These are phyloP conservation scores for Campylorhamphus procurvoides DNA, from an alignment of 2,113 vertebrate species.

Conservation along the genomic window DNA sequence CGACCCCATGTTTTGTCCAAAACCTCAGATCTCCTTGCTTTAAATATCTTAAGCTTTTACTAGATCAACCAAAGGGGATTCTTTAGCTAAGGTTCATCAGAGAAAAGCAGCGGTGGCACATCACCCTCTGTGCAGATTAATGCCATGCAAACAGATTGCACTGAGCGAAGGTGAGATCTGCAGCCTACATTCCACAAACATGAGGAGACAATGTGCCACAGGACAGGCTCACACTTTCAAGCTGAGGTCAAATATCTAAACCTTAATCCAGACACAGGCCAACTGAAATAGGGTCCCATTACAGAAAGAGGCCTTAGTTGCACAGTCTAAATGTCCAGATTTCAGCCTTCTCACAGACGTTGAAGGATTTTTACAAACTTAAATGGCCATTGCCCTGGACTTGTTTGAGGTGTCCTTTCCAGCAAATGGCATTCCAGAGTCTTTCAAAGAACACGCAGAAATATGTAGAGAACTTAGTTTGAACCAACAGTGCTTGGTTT, in stretches of 20 bases:
- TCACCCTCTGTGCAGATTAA: not conserved
- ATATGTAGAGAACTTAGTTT: not conserved
- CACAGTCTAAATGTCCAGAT: not conserved
- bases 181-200: not conserved
- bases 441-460: not conserved
- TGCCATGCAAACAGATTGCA: not conserved
- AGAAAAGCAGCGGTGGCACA: not conserved
- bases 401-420: not conserved
- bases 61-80: not conserved
- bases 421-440: not conserved
- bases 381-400: not conserved
- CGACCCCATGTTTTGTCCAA: not conserved
- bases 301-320: not conserved
- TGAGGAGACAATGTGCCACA: not conserved
- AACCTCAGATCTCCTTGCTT: not conserved
- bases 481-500: not conserved
- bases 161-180: not conserved
- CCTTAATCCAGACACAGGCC: not conserved
- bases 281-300: not conserved
- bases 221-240: not conserved
- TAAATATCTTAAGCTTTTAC: not conserved
- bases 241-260: not conserved
- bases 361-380: not conserved
- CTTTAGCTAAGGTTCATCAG: not conserved
- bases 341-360: not conserved